Evolutionary conservation across 2,888 invertebrate species (phyloP).

Genomic region (Ochropleura plecta): DNA sequence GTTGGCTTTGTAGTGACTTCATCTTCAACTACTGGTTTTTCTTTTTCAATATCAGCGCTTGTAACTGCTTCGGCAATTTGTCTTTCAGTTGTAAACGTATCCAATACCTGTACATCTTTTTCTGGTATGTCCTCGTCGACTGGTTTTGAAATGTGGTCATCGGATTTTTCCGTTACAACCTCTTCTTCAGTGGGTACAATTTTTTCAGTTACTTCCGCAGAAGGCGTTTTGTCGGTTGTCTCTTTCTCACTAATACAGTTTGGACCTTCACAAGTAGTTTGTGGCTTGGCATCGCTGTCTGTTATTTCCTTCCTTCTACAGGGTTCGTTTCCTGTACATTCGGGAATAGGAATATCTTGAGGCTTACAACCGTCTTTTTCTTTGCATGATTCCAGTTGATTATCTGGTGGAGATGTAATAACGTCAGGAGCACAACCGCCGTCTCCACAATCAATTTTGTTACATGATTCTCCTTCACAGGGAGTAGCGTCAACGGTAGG

Average conservation of each 20-base stretch:
- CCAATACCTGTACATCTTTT: slow-evolving; percentile 30
- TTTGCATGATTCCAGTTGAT: slow-evolving; percentile 61
- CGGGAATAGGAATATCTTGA: slow-evolving; percentile 61
- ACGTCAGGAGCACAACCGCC: slow-evolving; percentile 50
- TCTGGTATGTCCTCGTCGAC: slow-evolving; percentile 9
- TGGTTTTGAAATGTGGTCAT: slow-evolving; percentile 17
- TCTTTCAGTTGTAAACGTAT: slow-evolving; percentile 42
- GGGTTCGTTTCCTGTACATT: slow-evolving; percentile 74
- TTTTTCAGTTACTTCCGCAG: slow-evolving; percentile 43
- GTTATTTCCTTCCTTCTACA: slow-evolving; percentile 77
- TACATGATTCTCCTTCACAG: slow-evolving; percentile 58
- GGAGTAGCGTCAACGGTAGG: slow-evolving; percentile 39
- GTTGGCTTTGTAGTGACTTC: slow-evolving; percentile 12
- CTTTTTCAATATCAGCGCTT: slow-evolving; percentile 24
- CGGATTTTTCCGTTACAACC: slow-evolving; percentile 15
- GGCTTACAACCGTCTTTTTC: slow-evolving; percentile 66
- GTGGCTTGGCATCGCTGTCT: slow-evolving; percentile 62
- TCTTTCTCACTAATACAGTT: slow-evolving; percentile 66
- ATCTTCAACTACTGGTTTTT: slow-evolving; percentile 25
- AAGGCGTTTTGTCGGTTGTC: slow-evolving; percentile 37
- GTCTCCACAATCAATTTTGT: slow-evolving; percentile 51
- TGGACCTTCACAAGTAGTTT: slow-evolving; percentile 70
- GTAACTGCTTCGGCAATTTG: slow-evolving; percentile 15
- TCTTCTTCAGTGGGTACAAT: slow-evolving; percentile 9
- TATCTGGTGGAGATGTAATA: slow-evolving; percentile 49